phyloP scores from a whole-genome alignment of 2,113 vertebrate species.

The Mobula birostris region DNA sequence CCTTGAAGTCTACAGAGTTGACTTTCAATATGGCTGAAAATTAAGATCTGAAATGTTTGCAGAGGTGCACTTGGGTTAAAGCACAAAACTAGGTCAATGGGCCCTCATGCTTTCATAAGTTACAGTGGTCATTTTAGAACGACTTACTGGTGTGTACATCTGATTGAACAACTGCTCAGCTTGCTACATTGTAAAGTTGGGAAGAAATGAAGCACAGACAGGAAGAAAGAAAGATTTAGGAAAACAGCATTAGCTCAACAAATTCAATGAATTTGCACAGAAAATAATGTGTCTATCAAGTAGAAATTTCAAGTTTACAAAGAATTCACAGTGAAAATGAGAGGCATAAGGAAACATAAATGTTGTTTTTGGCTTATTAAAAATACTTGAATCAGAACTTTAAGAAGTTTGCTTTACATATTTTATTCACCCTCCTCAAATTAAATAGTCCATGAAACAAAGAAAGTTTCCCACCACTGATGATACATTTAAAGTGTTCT shows the following conservation, averaged over 20 bases:
- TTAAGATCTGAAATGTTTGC: conserved; percentile 47
- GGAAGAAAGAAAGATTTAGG: conserved; percentile 62
- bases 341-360: conserved; percentile 60
- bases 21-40: conserved; percentile 46
- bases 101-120: conserved; percentile 91
- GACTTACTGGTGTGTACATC: conserved; percentile 99
- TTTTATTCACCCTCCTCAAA: conserved; percentile 54
- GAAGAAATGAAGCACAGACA: conserved; percentile 64
- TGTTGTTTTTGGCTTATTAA: conserved; percentile 70
- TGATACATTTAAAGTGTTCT: conserved; percentile 66
- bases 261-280: conserved; percentile 62
- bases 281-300: conserved; percentile 52
- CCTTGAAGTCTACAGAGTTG: conserved; percentile 50
- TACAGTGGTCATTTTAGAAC: conserved; percentile 64
- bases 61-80: conserved; percentile 43
- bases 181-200: conserved; percentile 91
- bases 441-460: conserved; percentile 75
- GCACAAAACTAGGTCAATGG: conserved; percentile 46
- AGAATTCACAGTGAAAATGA: conserved; percentile 65
- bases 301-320: conserved; percentile 65
- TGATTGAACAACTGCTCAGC: conserved; percentile 99
- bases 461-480: conserved; percentile 69
- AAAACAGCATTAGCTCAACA: conserved; percentile 78
- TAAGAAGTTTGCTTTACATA: conserved; percentile 68
- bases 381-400: conserved; percentile 68